Evolutionary conservation across 2,113 vertebrate genomes (phyloP).

Genomic region (Cebus imitator): DNA sequence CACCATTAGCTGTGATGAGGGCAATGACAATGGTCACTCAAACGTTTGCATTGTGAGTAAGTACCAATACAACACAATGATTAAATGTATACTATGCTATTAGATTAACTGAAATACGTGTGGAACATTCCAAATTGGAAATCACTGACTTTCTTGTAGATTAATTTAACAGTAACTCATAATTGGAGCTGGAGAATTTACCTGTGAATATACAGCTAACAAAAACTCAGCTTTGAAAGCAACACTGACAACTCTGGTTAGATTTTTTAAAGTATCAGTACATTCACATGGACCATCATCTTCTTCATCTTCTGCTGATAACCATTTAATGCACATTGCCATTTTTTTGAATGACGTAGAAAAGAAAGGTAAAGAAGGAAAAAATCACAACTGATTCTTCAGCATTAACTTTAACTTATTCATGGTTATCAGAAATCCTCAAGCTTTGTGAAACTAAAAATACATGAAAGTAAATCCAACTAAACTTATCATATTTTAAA

Average conservation of each 20-base stretch:
- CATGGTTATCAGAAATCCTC: conserved; percentile 44
- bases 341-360: conserved; percentile 56
- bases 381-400: not conserved
- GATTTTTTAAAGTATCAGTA: conserved; percentile 23
- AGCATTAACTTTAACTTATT: not conserved
- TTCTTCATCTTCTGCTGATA: not conserved
- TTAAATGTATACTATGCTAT: not conserved
- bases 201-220: not conserved
- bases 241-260: conserved; percentile 30
- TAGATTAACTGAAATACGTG: not conserved
- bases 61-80: not conserved
- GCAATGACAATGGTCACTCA: not conserved
- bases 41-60: not conserved
- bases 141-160: conserved; percentile 32
- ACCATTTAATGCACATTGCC: conserved; percentile 27
- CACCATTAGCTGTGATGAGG: not conserved
- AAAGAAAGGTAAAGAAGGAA: conserved; percentile 19
- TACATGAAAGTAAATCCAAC: not conserved
- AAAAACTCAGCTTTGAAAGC: conserved; percentile 43
- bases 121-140: not conserved
- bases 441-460: conserved; percentile 51
- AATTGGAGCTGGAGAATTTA: not conserved
- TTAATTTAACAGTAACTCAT: conserved; percentile 52
- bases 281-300: not conserved
- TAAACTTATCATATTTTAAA: not conserved